Percentiles rank a stretch among this genome's conserved stretches.
These are phyloP conservation scores for Bothrops alternatus DNA, from an alignment of 2,797 vertebrate genomes.

Conservation along the genomic window DNA sequence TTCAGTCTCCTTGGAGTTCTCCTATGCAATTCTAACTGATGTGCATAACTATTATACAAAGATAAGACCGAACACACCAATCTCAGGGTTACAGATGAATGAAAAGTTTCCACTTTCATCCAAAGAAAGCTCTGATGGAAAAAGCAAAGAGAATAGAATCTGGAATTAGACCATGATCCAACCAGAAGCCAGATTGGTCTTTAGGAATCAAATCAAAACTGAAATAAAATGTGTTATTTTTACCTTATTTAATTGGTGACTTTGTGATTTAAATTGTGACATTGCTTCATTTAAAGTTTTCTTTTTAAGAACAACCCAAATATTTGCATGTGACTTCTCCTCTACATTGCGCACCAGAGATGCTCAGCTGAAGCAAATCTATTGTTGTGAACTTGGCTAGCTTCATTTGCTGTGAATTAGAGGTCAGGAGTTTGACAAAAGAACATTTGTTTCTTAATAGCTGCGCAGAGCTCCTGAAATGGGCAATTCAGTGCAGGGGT, in stretches of 20 bases:
- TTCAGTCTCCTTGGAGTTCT: too few relatives aligned
- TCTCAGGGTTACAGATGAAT: too few relatives aligned
- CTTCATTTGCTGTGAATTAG: conserved; percentile 1
- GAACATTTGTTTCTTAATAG: neutral
- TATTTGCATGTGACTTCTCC: neutral
- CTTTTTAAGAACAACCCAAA: neutral
- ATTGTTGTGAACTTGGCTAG: neutral
- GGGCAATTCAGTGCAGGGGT: neutral
- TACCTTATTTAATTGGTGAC: neutral
- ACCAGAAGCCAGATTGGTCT: too few relatives aligned
- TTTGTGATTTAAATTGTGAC: neutral
- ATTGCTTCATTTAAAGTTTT: neutral
- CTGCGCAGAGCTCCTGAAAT: neutral
- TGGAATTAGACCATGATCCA: too few relatives aligned
- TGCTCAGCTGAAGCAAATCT: neutral
- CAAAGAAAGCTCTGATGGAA: too few relatives aligned
- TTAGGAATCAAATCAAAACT: neutral
- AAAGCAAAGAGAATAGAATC: too few relatives aligned
- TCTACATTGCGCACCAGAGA: neutral
- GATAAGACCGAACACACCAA: too few relatives aligned
- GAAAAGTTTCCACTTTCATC: too few relatives aligned
- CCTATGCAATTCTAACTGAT: too few relatives aligned
- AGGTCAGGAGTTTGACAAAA: neutral
- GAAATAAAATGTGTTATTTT: neutral
- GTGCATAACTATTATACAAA: too few relatives aligned